phyloP scores from a whole-genome alignment of 2,888 invertebrate genomes.

The Agrilus cyanescens region DNA sequence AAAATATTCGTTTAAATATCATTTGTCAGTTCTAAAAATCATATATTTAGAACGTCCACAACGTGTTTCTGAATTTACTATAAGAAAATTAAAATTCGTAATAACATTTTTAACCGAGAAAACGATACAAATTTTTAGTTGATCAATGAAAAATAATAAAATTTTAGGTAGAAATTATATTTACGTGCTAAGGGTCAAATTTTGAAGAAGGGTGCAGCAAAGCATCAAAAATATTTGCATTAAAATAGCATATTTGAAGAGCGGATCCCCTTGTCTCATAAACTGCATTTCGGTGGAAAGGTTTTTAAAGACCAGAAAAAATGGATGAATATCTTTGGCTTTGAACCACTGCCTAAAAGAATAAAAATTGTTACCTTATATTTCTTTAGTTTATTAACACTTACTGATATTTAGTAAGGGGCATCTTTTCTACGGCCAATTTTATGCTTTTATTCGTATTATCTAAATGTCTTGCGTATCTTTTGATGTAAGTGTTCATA shows the following conservation, averaged over 20 bases:
- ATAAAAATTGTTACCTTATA: slow-evolving; percentile 7
- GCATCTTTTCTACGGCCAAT: slow-evolving; percentile 70
- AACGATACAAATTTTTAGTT: too few species aligned
- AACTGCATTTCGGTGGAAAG: slow-evolving; percentile 59
- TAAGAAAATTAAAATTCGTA: too few species aligned
- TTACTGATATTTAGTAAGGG: slow-evolving; percentile 67
- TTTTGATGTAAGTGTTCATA: slow-evolving; percentile 54
- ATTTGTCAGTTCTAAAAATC: too few species aligned
- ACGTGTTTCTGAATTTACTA: too few species aligned
- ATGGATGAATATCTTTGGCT: slow-evolving; percentile 45
- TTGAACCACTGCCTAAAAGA: slow-evolving; percentile 54
- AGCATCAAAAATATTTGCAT: slow-evolving; percentile 47
- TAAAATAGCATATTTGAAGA: slow-evolving; percentile 71
- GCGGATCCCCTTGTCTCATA: slow-evolving; percentile 62
- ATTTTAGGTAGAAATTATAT: slow-evolving; percentile 4
- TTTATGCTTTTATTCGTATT: slow-evolving; percentile 69
- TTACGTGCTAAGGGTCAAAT: slow-evolving; percentile 44
- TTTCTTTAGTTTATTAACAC: slow-evolving; percentile 19
- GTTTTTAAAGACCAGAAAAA: slow-evolving; percentile 52
- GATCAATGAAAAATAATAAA: neutral
- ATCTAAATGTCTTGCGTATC: slow-evolving; percentile 53
- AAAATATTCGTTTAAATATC: too few species aligned
- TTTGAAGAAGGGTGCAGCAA: slow-evolving; percentile 49
- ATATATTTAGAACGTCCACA: too few species aligned
- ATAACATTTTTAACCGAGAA: too few species aligned